Evolutionary conservation across 2,113 vertebrate species (phyloP), one percentile per base, ranked within the genome.

Genomic region (Pogona vitticeps): DNA sequence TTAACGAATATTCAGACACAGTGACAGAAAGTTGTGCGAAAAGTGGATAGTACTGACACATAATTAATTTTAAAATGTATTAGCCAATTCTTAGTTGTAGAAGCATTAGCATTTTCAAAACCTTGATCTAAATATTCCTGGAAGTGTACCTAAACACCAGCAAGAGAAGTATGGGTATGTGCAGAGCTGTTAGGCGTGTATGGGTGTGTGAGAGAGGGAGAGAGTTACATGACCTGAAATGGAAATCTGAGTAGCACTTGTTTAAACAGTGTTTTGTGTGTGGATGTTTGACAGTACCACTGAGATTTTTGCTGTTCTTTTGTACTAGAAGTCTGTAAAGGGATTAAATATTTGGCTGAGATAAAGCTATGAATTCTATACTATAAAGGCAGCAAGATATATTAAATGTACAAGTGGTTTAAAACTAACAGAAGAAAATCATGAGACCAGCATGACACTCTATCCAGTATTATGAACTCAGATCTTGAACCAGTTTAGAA

Each of bases 51-150:
- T 90, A 90, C 92, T 89, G 84, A 90, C 89, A 76, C 88, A 82
- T 86, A 92, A 91, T 89, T 90, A 85, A 63, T 86, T 91, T 84
- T 9, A 88, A 93, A 86, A 91, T 86, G 88, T 86, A 80, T 82
- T 76, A 75, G 63, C 28, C 33, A 86, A 83, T 94, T 94, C 90
- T 58, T 88, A 68, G 84, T 94, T 31, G 26, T 68, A 68, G 28
- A 52, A 52, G 65, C 77, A 90, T 95, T 94, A 91, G 86, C 28
- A 75, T 88, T 89, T 89, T 90, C 68, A 46, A 90, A 88, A 83
- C 63, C 90, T 91, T 88, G 90, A 89, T 92, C 90, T 76, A 93
- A 93, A 90, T 70, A 38, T 82, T 93, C 75, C 94, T 93, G 91
- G 91, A 70, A 38, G 81, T 79, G 75, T 79, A 90, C 92, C 94